Conservation (phyloP, 2,797 vertebrate species). For the Myiothlypis coronata region DNA sequence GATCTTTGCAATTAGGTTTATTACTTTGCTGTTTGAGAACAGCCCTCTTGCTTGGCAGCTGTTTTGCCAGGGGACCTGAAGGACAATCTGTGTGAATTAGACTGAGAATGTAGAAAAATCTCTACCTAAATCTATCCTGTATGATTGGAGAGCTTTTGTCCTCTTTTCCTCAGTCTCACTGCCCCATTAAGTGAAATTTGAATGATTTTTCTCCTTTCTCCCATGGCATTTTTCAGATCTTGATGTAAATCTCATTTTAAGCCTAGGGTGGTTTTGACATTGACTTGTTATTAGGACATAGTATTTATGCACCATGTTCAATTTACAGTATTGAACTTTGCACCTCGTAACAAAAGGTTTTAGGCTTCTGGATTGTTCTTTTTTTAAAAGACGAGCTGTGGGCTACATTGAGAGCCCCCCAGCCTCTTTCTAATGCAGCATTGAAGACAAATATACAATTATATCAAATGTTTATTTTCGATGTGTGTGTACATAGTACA, state of each 20-base stretch:
- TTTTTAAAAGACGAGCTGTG: constrained; percentile 60
- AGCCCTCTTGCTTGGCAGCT: neutral
- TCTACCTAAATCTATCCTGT: constrained; percentile 6
- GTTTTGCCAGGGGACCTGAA: neutral
- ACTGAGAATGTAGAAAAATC: constrained; percentile 13
- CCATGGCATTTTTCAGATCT: constrained; percentile 34
- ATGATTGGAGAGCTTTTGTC: neutral
- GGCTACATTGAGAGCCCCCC: constrained; percentile 58
- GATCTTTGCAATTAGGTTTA: neutral
- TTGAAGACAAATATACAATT: constrained; percentile 66
- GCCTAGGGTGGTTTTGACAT: constrained; percentile 55
- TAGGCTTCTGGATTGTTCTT: constrained; percentile 49
- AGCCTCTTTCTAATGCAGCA: constrained; percentile 73
- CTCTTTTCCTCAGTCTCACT: neutral
- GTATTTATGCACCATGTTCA: constrained; percentile 70
- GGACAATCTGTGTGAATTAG: neutral
- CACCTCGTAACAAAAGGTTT: constrained; percentile 62
- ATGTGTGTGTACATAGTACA: constrained; percentile 75
- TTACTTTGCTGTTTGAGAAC: neutral
- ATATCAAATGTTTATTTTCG: constrained; percentile 79
- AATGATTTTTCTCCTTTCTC: neutral
- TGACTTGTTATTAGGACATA: constrained; percentile 68
- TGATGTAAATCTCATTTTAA: constrained; percentile 67
- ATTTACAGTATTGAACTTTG: constrained; percentile 43
- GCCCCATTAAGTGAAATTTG: neutral